Evolutionary conservation across 2,888 invertebrate genomes (phyloP), one percentile per base, ranked within the genome.

Genomic region (Hirtodrosophila alboralis): DNA sequence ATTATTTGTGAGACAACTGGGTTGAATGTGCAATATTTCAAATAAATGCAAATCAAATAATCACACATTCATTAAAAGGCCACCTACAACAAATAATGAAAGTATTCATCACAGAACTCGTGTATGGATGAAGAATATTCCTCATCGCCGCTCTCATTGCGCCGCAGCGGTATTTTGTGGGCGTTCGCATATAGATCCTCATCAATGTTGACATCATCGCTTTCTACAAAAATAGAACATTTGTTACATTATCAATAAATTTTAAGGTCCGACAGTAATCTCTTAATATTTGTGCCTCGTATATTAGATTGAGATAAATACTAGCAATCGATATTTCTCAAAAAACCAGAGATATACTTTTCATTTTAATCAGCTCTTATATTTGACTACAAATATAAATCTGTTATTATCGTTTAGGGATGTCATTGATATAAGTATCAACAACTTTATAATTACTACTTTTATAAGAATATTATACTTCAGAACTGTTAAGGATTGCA

Each of bases 181-280:
- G 89, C 90, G 72, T 89, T 89, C 23, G 86, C 78, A 49, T 90
- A 90, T 52, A 90, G 74, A 84, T 90, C 90, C 51, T 85, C 80
- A 81, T 90, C 90, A 57, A 85, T 67, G 61, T 86, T 87, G n/a
- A 74, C 72, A 37, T 86, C 86, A 27, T 86, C 87, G 36, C 43
- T 43, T 12, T 68, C 68, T 68, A 51, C 6, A 64, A 64, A 31
- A 33, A 40, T 10, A 7, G 47, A 13, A 30, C 18, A 28, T 34
- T 30, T 51, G n/a, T 47, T 13, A 43, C n/a, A 61, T 61, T 47
- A 34, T 34, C 33, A 44, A 48, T n/a, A 44, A 61, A 61, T 67
- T 54, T n/a, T 27, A 8, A 6, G 28, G 18, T 23, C 27, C 13
- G 7, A 6, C 7, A 12, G 21, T 14, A 34, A 36, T 14, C 14